phyloP scores from a whole-genome alignment of 2,888 invertebrate species.

The Drosophila mayaguana region DNA sequence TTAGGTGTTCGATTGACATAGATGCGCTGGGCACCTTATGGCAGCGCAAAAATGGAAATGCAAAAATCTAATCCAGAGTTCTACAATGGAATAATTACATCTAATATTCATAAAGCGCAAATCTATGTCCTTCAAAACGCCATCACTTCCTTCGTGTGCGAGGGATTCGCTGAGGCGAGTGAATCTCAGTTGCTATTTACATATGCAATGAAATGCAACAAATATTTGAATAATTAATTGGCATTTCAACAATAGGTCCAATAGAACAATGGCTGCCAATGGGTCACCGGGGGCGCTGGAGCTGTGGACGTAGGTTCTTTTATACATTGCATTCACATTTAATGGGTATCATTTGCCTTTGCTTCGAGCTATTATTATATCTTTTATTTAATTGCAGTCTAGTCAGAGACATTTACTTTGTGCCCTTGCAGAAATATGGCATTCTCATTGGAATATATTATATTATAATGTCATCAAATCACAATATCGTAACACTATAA shows the following conservation, averaged over 20 bases:
- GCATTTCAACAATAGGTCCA: constrained; percentile 45
- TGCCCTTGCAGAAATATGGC: constrained; percentile 27
- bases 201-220: constrained; percentile 50
- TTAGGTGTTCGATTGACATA: background rate
- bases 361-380: constrained; percentile 6
- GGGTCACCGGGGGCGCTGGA: background rate
- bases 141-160: background rate
- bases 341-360: constrained; percentile 5
- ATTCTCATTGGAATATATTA: background rate
- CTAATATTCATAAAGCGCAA: constrained; percentile 4
- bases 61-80: constrained; percentile 1
- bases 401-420: background rate
- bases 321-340: constrained; percentile 9
- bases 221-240: constrained; percentile 60
- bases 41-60: background rate
- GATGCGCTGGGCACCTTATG: background rate
- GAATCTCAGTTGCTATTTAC: constrained; percentile 35
- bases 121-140: background rate
- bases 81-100: background rate
- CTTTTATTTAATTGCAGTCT: constrained; percentile 16
- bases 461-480: background rate
- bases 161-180: constrained; percentile 1
- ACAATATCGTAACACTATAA: background rate
- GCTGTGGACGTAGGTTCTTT: background rate
- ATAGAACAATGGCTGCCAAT: constrained; percentile 34